Evolutionary conservation across 2,113 vertebrate genomes (phyloP).

Genomic region (Hypomesus transpacificus): DNA sequence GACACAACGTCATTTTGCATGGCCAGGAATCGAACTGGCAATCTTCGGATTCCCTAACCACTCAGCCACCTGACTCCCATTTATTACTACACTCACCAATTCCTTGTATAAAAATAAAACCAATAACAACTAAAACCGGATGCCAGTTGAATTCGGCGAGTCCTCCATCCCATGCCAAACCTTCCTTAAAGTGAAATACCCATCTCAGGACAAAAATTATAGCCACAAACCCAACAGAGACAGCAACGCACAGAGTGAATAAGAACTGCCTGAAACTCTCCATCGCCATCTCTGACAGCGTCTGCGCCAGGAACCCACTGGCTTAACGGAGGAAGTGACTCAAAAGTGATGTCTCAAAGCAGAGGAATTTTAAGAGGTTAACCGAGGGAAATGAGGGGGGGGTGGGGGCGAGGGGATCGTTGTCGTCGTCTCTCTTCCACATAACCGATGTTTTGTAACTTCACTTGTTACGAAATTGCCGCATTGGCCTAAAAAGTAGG

Average conservation of each 20-base stretch:
- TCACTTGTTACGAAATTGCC: background rate
- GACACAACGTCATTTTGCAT: no score
- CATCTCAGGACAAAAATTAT: constrained; percentile 79
- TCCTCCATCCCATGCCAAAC: constrained; percentile 85
- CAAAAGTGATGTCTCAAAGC: background rate
- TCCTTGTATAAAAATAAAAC: constrained; percentile 88
- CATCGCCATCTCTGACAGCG: no score
- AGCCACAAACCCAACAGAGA: constrained; percentile 71
- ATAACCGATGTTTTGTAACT: background rate
- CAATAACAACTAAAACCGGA: constrained; percentile 80
- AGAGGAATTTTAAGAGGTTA: constrained; percentile 4
- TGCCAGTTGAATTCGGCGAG: constrained; percentile 90
- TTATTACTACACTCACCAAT: constrained; percentile 72
- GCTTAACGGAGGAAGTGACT: background rate
- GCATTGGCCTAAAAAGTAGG: no score
- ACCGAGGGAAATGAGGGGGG: background rate
- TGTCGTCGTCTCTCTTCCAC: no score
- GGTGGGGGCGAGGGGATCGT: no score
- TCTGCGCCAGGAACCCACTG: background rate
- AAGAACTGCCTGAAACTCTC: constrained; percentile 70
- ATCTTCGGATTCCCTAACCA: no score
- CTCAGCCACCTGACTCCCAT: no score
- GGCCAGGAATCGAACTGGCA: no score
- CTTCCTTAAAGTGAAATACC: constrained; percentile 81
- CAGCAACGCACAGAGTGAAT: constrained; percentile 64